phyloP scores from a whole-genome alignment of 2,888 invertebrate species.

The Timandra comae region DNA sequence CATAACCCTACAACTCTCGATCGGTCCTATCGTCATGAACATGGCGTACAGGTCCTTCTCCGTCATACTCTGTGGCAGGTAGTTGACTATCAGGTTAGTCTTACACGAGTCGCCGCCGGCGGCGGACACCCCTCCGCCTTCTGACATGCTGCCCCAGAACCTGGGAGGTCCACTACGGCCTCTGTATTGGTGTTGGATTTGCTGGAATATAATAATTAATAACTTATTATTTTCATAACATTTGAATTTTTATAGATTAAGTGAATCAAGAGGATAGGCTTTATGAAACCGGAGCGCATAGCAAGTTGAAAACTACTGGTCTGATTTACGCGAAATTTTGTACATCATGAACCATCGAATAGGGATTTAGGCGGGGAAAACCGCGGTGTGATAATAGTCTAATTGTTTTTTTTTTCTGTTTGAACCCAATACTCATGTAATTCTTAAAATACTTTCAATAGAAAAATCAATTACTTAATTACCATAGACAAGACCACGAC shows the following conservation, averaged over 20 bases:
- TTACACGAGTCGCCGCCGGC: conserved; percentile 66
- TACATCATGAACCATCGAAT: too few relatives aligned
- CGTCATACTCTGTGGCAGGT: conserved; percentile 94
- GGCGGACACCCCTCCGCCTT: conserved; percentile 61
- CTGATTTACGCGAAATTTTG: background rate
- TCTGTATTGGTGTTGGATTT: conserved; percentile 67
- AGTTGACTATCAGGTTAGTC: conserved; percentile 96
- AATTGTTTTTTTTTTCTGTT: too few relatives aligned
- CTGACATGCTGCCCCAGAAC: conserved; percentile 71
- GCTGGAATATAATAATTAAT: conserved; percentile 39
- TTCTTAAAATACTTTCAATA: too few relatives aligned
- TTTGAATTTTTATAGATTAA: background rate
- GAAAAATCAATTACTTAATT: too few relatives aligned
- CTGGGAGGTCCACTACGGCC: conserved; percentile 49
- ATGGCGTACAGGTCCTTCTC: conserved; percentile 93
- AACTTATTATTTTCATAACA: background rate
- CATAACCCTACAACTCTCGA: conserved; percentile 94
- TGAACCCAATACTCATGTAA: too few relatives aligned
- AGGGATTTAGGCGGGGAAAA: too few relatives aligned
- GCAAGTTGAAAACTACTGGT: background rate
- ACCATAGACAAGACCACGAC: too few relatives aligned
- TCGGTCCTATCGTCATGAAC: conserved; percentile 91
- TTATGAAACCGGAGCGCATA: too few relatives aligned
- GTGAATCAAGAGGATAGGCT: too few relatives aligned
- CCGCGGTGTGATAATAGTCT: background rate